These are phyloP conservation scores for Beris morrisii DNA, from an alignment of 2,888 invertebrate genomes.

Conservation along the genomic window DNA sequence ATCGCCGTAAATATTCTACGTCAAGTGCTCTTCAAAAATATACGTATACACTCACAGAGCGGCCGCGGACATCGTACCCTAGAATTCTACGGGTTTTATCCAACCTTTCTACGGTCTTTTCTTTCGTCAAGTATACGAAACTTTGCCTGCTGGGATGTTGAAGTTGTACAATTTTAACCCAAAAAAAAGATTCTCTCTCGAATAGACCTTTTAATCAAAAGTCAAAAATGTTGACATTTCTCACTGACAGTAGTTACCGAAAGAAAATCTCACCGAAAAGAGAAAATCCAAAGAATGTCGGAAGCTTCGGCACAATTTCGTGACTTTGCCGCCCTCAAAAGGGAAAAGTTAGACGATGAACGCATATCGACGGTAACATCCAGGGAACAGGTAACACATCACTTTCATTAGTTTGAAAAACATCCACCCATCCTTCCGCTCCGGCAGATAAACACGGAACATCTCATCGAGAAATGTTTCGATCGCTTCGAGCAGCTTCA, in stretches of 20 bases:
- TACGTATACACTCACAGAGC: too few species aligned
- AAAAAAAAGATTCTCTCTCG: too few species aligned
- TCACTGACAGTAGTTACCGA: background rate
- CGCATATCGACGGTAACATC: conserved; percentile 62
- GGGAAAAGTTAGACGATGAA: conserved; percentile 64
- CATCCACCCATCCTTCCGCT: background rate
- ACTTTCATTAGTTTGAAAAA: background rate
- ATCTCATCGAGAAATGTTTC: conserved; percentile 59
- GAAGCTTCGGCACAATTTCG: conserved; percentile 44
- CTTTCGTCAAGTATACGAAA: too few species aligned
- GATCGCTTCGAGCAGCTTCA: conserved; percentile 58
- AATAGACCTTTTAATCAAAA: background rate
- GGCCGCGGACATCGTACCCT: too few species aligned
- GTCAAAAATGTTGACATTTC: conserved; percentile 8
- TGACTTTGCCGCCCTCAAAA: conserved; percentile 47
- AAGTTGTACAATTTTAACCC: too few species aligned
- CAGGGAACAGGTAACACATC: conserved; percentile 60
- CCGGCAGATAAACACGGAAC: conserved; percentile 62
- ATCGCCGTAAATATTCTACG: too few species aligned
- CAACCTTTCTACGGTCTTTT: too few species aligned
- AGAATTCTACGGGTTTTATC: too few species aligned
- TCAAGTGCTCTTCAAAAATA: too few species aligned
- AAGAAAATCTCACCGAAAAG: background rate
- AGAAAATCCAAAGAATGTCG: background rate
- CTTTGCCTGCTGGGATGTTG: too few species aligned